A percentile compares a stretch with the other conserved stretches of the same genome.
Evolutionary conservation across 2,888 invertebrate genomes (phyloP).

Genomic region (Andrena praecox): DNA sequence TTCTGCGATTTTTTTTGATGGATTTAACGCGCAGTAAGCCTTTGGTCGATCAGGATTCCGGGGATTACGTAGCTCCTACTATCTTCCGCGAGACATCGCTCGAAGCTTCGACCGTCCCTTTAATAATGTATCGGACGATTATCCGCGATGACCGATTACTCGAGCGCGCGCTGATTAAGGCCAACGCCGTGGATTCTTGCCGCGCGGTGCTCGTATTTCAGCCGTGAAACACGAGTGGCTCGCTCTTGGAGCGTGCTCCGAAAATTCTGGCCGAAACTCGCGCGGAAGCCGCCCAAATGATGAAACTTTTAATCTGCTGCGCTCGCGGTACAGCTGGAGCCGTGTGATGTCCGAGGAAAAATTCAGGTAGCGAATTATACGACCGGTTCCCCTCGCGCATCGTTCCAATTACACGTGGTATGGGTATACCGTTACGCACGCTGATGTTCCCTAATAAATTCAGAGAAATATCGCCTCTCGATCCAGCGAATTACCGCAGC

Average conservation of each 20-base stretch:
- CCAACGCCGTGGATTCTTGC: constrained; percentile 28
- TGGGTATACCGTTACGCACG: background rate
- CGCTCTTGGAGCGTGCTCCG: constrained; percentile 46
- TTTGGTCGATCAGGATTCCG: background rate
- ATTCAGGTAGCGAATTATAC: constrained; percentile 19
- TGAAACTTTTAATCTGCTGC: constrained; percentile 62
- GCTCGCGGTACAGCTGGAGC: constrained; percentile 10
- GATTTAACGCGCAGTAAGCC: too few species aligned
- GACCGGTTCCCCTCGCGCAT: background rate
- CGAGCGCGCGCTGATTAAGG: background rate
- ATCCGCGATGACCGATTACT: background rate
- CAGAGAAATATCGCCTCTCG: too few species aligned
- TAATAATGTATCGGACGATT: background rate
- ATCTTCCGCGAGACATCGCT: background rate
- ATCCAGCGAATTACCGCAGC: background rate
- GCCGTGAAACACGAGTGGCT: constrained; percentile 50
- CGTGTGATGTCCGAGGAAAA: constrained; percentile 8
- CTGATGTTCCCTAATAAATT: too few species aligned
- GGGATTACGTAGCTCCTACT: background rate
- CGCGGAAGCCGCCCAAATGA: constrained; percentile 49
- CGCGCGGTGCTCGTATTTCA: constrained; percentile 14
- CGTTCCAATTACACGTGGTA: constrained; percentile 10
- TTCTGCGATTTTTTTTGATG: too few species aligned
- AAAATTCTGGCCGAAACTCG: constrained; percentile 54
- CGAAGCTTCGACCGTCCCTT: background rate